These are phyloP conservation scores for Drosophila gunungcola DNA, from an alignment of 1,140 invertebrate species.

Conservation along the genomic window DNA sequence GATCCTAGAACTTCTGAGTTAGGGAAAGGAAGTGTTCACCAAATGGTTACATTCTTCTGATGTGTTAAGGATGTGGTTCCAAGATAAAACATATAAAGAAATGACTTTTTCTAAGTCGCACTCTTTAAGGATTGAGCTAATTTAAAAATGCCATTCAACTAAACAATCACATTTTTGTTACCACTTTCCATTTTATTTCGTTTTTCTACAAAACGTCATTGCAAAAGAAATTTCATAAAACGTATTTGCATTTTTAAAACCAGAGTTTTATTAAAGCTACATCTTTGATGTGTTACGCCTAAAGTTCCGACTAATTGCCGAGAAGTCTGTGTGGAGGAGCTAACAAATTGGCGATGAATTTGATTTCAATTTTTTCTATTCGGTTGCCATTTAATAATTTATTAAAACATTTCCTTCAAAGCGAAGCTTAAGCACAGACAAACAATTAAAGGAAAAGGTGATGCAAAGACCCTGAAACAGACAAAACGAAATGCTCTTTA, in stretches of 20 bases:
- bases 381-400: slow-evolving; percentile 35
- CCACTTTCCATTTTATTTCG: slow-evolving; percentile 1
- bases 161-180: neutral
- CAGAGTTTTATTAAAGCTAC: neutral
- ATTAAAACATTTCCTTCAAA: slow-evolving; percentile 51
- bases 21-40: too few relatives aligned
- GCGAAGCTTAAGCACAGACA: slow-evolving; percentile 24
- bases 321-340: neutral
- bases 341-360: slow-evolving; percentile 47
- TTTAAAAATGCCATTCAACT: neutral
- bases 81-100: too few relatives aligned
- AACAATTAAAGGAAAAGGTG: slow-evolving; percentile 27
- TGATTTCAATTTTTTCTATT: slow-evolving; percentile 18
- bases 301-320: slow-evolving; percentile 19
- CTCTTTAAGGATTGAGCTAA: too few relatives aligned
- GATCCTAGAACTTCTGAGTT: too few relatives aligned
- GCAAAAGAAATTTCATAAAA: neutral
- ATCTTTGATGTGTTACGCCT: slow-evolving; percentile 10
- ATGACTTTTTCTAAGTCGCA: too few relatives aligned
- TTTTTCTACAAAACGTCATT: neutral
- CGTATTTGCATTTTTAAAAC: slow-evolving; percentile 6
- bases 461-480: slow-evolving; percentile 26
- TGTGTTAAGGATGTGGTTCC: too few relatives aligned
- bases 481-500: slow-evolving; percentile 54
- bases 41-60: too few relatives aligned